Conservation (phyloP, 1,140 invertebrate species). For the Patella vulgata region DNA sequence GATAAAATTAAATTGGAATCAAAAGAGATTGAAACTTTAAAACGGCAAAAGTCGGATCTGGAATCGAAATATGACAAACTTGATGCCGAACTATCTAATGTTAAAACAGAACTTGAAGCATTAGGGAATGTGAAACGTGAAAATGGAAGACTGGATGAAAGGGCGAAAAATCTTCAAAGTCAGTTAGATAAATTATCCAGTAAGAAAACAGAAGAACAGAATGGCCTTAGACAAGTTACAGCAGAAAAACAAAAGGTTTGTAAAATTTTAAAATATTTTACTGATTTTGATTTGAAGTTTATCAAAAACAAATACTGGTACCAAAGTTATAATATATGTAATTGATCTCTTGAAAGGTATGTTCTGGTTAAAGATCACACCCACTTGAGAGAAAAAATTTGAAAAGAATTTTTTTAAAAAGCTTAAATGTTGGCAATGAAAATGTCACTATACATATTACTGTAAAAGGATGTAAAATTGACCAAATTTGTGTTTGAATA, state of each 20-base stretch:
- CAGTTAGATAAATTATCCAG: conserved; percentile 22
- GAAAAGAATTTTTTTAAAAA: too few species aligned
- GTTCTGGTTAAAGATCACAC: too few species aligned
- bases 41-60: conserved; percentile 4
- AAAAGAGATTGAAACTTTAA: neutral
- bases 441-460: too few species aligned
- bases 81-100: neutral
- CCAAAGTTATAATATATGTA: too few species aligned
- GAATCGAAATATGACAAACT: conserved; percentile 1
- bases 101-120: neutral
- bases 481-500: too few species aligned
- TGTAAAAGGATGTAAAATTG: too few species aligned
- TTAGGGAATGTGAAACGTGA: neutral
- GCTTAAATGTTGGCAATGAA: too few species aligned
- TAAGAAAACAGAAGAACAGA: conserved; percentile 22
- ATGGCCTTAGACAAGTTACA: conserved; percentile 25
- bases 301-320: too few species aligned
- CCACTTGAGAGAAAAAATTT: too few species aligned
- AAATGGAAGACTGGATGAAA: conserved; percentile 12
- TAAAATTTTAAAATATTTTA: neutral
- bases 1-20: too few species aligned
- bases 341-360: too few species aligned
- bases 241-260: conserved; percentile 22
- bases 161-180: conserved; percentile 31
- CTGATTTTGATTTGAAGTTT: neutral